Percentiles rank a stretch among this genome's conserved stretches.
These are phyloP conservation scores for Nesogale talazaci DNA, from an alignment of 2,113 vertebrate genomes.

Conservation along the genomic window DNA sequence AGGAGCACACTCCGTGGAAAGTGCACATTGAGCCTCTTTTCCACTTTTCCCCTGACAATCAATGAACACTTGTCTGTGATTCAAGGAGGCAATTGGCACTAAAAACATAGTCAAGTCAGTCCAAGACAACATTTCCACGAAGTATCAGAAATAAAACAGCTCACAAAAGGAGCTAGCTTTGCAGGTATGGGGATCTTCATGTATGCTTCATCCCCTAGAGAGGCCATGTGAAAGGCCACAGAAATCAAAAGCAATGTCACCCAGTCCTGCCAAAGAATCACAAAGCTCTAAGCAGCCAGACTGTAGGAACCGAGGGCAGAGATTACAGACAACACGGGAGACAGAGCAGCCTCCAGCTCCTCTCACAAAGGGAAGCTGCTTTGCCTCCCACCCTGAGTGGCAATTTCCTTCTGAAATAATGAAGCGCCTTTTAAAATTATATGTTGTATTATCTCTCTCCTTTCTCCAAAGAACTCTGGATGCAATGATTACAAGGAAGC, in stretches of 20 bases:
- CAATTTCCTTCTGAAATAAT: slow-evolving; percentile 66
- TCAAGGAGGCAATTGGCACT: slow-evolving; percentile 65
- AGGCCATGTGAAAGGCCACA: slow-evolving; percentile 60
- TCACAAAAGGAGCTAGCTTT: slow-evolving; percentile 62
- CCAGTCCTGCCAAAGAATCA: slow-evolving; percentile 25
- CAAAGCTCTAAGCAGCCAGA: not conserved
- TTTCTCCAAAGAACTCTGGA: slow-evolving; percentile 41
- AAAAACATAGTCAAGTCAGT: slow-evolving; percentile 52
- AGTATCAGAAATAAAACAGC: slow-evolving; percentile 62
- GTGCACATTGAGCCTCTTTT: not conserved
- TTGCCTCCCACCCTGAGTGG: not conserved
- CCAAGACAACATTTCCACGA: slow-evolving; percentile 61
- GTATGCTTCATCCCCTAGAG: slow-evolving; percentile 10
- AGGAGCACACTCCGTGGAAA: not conserved
- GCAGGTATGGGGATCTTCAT: slow-evolving; percentile 34
- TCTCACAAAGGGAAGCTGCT: slow-evolving; percentile 23
- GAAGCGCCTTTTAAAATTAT: slow-evolving; percentile 58
- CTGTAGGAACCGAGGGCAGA: not conserved
- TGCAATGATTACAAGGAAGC: slow-evolving; percentile 42
- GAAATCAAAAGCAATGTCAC: not conserved
- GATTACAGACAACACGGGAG: not conserved
- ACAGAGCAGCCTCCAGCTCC: not conserved
- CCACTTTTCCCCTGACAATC: slow-evolving; percentile 4
- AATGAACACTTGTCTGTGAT: not conserved
- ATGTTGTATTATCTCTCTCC: slow-evolving; percentile 27